A percentile compares a stretch with the other conserved stretches of the same genome.
These are phyloP conservation scores for Agrypnia vestita DNA, from an alignment of 1,140 invertebrate species.

Conservation along the genomic window DNA sequence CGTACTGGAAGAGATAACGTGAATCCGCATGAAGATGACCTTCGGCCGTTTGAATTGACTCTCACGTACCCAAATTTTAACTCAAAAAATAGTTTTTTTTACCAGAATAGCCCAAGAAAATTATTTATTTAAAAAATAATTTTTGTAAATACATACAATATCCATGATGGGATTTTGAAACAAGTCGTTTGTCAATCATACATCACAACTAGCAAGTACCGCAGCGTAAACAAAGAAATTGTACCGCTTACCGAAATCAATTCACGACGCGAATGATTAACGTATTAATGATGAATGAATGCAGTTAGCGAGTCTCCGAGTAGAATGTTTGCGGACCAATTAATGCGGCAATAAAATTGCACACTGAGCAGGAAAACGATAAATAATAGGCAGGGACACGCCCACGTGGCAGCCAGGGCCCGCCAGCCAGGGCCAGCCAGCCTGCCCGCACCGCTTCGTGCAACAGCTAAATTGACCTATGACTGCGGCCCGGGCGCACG, in stretches of 20 bases:
- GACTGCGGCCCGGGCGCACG: slow-evolving; percentile 13
- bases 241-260: neutral
- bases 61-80: too few relatives aligned
- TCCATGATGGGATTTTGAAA: too few relatives aligned
- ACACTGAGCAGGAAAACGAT: slow-evolving; percentile 33
- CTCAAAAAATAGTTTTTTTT: too few relatives aligned
- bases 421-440: neutral
- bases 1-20: too few relatives aligned
- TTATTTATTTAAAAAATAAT: too few relatives aligned
- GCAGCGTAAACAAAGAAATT: too few relatives aligned
- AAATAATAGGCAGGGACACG: slow-evolving; percentile 26
- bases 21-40: too few relatives aligned
- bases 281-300: slow-evolving; percentile 24
- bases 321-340: slow-evolving; percentile 29
- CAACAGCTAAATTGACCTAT: slow-evolving; percentile 7
- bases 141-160: too few relatives aligned
- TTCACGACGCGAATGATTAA: slow-evolving; percentile 5
- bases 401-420: neutral
- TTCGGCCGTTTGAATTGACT: too few relatives aligned
- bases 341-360: slow-evolving; percentile 45
- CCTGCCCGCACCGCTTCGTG: slow-evolving; percentile 8
- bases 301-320: slow-evolving; percentile 8
- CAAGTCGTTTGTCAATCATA: too few relatives aligned
- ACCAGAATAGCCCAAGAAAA: too few relatives aligned
- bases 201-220: too few relatives aligned